Base-by-base conservation (phyloP, 2,797 vertebrate species). In the Oceanodroma leucorhoa region DNA sequence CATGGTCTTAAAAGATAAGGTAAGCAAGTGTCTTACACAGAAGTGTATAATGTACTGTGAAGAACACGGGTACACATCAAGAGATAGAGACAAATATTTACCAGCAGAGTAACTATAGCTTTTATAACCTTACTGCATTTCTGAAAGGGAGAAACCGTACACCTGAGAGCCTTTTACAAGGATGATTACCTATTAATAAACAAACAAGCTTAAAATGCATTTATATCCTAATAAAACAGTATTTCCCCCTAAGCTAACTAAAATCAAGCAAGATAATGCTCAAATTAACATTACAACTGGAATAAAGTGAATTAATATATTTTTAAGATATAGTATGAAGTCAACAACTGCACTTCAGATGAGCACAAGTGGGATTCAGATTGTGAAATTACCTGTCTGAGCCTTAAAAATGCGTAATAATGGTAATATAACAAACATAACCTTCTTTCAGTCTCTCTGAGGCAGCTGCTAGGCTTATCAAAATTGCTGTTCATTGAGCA, bases 401-500 rank as follows among this genome's bases (percentile, higher is more conserved):
- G 76, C 50, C 61, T 80, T 91, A 86, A 91, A 85, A 93, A 90
- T 4, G 3, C 2, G 1, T 50, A 34, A 65, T 69, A 95, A 86
- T 69, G 83, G 38, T 53, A 79, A 77, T 65, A 36, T 30, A 88
- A 81, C 23, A 83, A 71, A 83, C 50, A 76, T 23, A 94, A 70
- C 50, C 34, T 88, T 51, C 60, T 79, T 94, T 70, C 38, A 78
- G 62, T 34, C 66, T 88, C 76, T 81, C 60, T 58, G 54, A 84
- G 27, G 65, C 65, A 86, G 66, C 72, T 82, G 22, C 54, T 69
- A 75, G 36, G 51, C 50, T 90, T 81, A 23, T 7, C 69, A 72
- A 87, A 91, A 90, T 69, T 69, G 69, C 70, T 79, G 30, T 86
- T 94, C 87, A 84, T 73, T 76, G 80, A 91, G 54, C 58, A 86